phyloP scores from a whole-genome alignment of 2,888 invertebrate genomes.

The Sesamia inferens region DNA sequence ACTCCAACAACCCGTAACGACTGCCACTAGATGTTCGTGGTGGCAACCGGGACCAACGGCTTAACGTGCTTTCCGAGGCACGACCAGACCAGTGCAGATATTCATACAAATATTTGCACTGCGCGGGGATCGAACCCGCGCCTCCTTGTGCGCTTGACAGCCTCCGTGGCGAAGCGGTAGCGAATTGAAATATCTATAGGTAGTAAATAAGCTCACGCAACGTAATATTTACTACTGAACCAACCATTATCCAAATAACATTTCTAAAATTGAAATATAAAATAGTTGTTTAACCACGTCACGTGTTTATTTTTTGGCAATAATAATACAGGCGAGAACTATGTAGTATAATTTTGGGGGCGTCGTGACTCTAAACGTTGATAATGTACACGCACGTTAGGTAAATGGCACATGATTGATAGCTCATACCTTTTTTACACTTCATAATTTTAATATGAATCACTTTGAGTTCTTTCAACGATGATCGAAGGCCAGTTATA shows the following conservation, averaged over 20 bases:
- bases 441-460: slow-evolving; percentile 14
- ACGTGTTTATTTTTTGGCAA: neutral
- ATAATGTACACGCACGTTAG: slow-evolving; percentile 37
- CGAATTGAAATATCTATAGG: no score
- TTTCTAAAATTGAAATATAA: neutral
- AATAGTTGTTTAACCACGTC: neutral
- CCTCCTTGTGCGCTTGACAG: no score
- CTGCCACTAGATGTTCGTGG: no score
- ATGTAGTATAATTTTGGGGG: slow-evolving; percentile 13
- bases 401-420: slow-evolving; percentile 42
- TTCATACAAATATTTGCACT: no score
- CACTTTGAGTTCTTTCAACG: slow-evolving; percentile 22
- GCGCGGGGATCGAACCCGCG: no score
- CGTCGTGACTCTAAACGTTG: slow-evolving; percentile 16
- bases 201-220: no score
- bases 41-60: no score
- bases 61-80: no score
- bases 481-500: slow-evolving; percentile 24
- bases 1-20: no score
- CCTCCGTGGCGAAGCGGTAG: no score
- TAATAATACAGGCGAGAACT: neutral
- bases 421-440: slow-evolving; percentile 33
- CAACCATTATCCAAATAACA: neutral
- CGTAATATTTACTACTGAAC: neutral
- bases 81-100: no score